phyloP scores from a whole-genome alignment of 2,113 vertebrate genomes.

The Pollimyrus isidori region DNA sequence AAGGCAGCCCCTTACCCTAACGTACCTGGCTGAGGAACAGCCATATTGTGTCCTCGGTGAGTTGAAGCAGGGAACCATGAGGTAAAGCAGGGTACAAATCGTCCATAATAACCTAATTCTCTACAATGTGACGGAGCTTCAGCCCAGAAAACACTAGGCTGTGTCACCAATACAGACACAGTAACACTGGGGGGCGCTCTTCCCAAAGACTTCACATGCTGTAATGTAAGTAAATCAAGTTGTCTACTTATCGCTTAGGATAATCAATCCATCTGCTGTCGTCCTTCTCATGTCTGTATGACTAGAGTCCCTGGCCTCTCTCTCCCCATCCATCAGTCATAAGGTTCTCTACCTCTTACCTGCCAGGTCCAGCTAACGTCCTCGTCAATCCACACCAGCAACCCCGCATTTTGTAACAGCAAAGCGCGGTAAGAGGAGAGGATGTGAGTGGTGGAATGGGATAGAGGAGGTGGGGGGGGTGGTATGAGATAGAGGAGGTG shows the following conservation, averaged over 20 bases:
- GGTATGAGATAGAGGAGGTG: not conserved
- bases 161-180: not conserved
- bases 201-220: not conserved
- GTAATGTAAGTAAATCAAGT: not conserved
- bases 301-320: not conserved
- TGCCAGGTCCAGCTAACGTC: conserved; percentile 66
- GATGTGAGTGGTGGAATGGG: too few species aligned
- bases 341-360: conserved; percentile 66
- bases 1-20: not conserved
- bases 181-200: not conserved
- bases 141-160: not conserved
- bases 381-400: conserved; percentile 74
- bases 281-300: not conserved
- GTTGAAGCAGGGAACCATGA: not conserved
- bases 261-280: not conserved
- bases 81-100: not conserved
- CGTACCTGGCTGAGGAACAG: not conserved
- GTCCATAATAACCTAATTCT: not conserved
- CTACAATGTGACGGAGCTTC: not conserved
- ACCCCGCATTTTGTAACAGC: conserved; percentile 81
- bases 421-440: conserved; percentile 45
- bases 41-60: not conserved
- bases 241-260: not conserved
- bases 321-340: not conserved
- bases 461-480: too few species aligned